Evolutionary conservation across 1,140 invertebrate genomes (phyloP), one percentile per base, ranked within the genome.

Genomic region (Philotrypesis tridentata): DNA sequence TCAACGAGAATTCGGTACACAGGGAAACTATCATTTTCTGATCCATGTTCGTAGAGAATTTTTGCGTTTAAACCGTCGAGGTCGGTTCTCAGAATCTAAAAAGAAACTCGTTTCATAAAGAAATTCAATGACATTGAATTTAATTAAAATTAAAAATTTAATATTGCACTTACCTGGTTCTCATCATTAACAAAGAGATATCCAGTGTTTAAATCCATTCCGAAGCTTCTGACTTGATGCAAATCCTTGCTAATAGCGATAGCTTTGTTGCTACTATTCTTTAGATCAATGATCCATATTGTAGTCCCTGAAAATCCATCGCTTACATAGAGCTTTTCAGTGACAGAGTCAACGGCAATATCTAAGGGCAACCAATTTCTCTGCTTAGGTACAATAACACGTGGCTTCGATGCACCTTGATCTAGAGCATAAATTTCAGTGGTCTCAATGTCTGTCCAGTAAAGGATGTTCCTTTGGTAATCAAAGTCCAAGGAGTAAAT

Each of bases 41-140:
- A 1, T 17, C n/a, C 21, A 17, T 21, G 7, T 0, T 17, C n/a
- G 40, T 55, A 75, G 6, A 80, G 40, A 0, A 33, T 3, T n/a
- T 48, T 2, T 0, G 11, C 40, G 27, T 77, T 61, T 0, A 23
- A 8, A 4, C 80, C 80, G 25, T 77, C 73, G 29, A 71, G 14
- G 5, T 82, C 65, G 0, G 67, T 63, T 72, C 80, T 76, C 6
- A 71, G 12, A 3, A 82, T 82, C 80, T 82, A 65, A 27, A 65
- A 29, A 1, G 25, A n/a, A n/a, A n/a, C n/a, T n/a, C n/a, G n/a
- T n/a, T 27, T 60, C 55, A n/a, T 7, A n/a, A n/a, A n/a, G n/a
- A n/a, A 21, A 7, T 21, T 6, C 0, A 70, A 21, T n/a, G n/a
- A n/a, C n/a, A n/a, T n/a, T n/a, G n/a, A n/a, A n/a, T n/a, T n/a